Evolutionary conservation across 2,113 vertebrate species (phyloP).

Genomic region (Gopherus evgoodei): DNA sequence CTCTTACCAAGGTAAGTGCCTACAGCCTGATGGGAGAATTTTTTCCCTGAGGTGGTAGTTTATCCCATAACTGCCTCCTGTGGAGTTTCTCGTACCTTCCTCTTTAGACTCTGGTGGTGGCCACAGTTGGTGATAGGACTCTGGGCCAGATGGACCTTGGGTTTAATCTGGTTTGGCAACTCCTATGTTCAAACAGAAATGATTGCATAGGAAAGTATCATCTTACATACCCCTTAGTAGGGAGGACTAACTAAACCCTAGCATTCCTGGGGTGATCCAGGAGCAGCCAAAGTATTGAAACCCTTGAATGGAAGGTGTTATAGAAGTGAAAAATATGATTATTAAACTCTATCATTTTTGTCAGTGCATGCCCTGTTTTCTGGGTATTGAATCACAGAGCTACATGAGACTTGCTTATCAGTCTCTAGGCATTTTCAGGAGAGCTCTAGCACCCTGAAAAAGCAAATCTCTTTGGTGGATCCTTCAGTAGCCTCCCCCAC

Average conservation of each 20-base stretch:
- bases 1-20: too few species aligned
- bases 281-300: rapidly evolving
- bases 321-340: background rate
- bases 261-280: background rate
- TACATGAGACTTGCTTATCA: rapidly evolving
- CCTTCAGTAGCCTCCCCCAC: background rate
- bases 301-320: background rate
- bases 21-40: too few species aligned
- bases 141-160: too few species aligned
- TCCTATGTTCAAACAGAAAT: too few species aligned
- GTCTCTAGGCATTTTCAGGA: background rate
- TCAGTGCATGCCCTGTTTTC: background rate
- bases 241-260: background rate
- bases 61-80: too few species aligned
- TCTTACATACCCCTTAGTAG: background rate
- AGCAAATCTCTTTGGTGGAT: background rate
- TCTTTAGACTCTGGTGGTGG: too few species aligned
- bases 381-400: background rate
- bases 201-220: background rate
- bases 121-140: too few species aligned
- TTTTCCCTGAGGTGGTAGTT: too few species aligned
- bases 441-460: background rate
- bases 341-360: background rate
- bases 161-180: too few species aligned
- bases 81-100: too few species aligned